Evolutionary conservation across 2,888 invertebrate species (phyloP).

Genomic region (Caenorhabditis japonica): DNA sequence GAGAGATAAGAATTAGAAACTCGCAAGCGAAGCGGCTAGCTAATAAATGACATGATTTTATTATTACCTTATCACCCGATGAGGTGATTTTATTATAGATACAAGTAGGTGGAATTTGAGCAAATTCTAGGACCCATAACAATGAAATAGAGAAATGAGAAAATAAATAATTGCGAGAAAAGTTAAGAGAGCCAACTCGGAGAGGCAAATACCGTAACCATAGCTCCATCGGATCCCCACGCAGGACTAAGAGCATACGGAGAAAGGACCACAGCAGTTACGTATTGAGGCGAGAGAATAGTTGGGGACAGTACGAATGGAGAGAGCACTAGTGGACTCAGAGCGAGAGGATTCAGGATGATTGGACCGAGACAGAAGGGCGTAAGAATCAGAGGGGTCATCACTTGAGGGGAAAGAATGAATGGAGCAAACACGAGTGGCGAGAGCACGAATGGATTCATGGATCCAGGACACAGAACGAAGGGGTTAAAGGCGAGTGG

Average conservation of each 20-base stretch:
- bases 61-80: background rate
- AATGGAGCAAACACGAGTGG: conserved; percentile 62
- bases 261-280: conserved; percentile 54
- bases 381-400: conserved; percentile 65
- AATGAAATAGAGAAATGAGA: too few species aligned
- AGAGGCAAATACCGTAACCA: conserved; percentile 53
- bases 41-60: too few species aligned
- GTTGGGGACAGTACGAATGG: conserved; percentile 67
- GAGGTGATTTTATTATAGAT: conserved; percentile 1
- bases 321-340: conserved; percentile 61
- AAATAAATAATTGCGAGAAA: too few species aligned
- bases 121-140: too few species aligned
- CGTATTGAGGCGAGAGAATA: conserved; percentile 63
- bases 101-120: too few species aligned
- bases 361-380: conserved; percentile 59
- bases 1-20: too few species aligned
- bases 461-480: conserved; percentile 61
- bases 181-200: conserved; percentile 55
- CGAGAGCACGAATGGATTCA: conserved; percentile 59
- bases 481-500: conserved; percentile 62
- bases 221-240: conserved; percentile 49
- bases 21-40: too few species aligned
- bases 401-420: conserved; percentile 66
- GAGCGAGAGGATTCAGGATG: conserved; percentile 57
- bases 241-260: conserved; percentile 60